Base-by-base conservation (phyloP, 2,888 invertebrate genomes). In the Aproaerema taeniolella region DNA sequence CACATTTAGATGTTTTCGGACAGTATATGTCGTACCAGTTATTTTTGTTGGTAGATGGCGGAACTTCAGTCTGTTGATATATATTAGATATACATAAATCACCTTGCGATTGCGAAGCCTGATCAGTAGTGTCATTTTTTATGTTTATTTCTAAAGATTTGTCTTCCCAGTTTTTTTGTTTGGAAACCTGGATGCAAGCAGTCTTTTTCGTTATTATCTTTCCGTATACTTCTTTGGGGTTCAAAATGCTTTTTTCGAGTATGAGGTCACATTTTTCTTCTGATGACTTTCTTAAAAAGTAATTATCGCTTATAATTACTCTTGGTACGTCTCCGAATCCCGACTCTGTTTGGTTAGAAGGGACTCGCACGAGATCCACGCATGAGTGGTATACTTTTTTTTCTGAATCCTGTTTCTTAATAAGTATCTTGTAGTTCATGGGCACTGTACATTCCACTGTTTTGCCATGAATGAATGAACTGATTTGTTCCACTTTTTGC, bases 381-480 rank as follows among this genome's bases (percentile, higher is more conserved):
- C 85, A 83, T 1, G 85, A 85, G 50, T 83, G 69, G 50, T 80
- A 83, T 1, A 61, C 57, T 49, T 47, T 14, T 9, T 33, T 42
- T 15, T 34, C 14, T 20, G 52, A 41, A 12, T 49, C 33, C 9
- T 50, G 47, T 50, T 69, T 81, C 50, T 59, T 75, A 0, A 85
- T 36, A 46, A 75, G 61, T 12, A 85, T 72, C 55, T 69, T 81
- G 40, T 80, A 76, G 1, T 66, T 75, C 60, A 85, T 73, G 1
- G 83, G 85, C 41, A 85, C 61, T 1, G 53, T 61, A 40, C 76
- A 82, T 50, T 82, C 78, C 12, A 78, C 62, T 3, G 52, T 50
- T 31, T 65, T 57, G 1, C 61, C 56, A 42, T 66, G 55, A n/a
- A 61, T 49, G 38, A 52, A 68, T 74, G 73, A 79, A 46, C 67